These are phyloP conservation scores for Callyntrura sp. DNA, from an alignment of 2,888 invertebrate species.

Conservation along the genomic window DNA sequence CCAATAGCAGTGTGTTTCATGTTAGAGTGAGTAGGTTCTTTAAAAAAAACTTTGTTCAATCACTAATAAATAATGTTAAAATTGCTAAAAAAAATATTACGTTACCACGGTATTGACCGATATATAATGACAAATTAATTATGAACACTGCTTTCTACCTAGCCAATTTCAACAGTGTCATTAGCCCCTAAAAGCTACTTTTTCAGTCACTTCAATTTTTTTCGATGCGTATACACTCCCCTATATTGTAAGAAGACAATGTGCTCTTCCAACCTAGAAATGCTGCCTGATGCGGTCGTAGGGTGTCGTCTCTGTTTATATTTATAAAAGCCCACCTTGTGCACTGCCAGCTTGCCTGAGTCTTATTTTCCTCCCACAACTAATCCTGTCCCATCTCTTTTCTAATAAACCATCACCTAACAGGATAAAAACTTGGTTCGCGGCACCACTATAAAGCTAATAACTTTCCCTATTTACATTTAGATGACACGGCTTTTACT, in stretches of 20 bases:
- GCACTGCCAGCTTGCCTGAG: not conserved
- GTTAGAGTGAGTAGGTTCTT: not conserved
- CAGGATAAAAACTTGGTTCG: no score
- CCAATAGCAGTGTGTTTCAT: no score
- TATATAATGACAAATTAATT: not conserved
- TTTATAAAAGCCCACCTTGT: not conserved
- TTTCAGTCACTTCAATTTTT: no score
- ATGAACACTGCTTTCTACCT: no score
- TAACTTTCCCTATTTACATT: slow-evolving; percentile 62
- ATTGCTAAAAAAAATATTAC: not conserved
- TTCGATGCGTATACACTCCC: no score
- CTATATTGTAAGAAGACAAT: no score
- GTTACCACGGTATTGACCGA: not conserved
- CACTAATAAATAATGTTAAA: not conserved
- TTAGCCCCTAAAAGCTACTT: no score
- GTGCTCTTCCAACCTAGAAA: not conserved
- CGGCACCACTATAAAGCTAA: not conserved
- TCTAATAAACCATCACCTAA: not conserved
- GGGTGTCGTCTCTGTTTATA: not conserved
- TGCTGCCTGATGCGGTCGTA: not conserved
- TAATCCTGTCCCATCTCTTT: slow-evolving; percentile 7
- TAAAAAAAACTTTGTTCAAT: not conserved
- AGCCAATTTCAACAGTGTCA: no score
- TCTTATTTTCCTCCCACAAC: slow-evolving; percentile 31
- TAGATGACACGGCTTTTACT: slow-evolving; percentile 69